Conservation (phyloP, 2,888 invertebrate species). For the Stegophylla sp. region DNA sequence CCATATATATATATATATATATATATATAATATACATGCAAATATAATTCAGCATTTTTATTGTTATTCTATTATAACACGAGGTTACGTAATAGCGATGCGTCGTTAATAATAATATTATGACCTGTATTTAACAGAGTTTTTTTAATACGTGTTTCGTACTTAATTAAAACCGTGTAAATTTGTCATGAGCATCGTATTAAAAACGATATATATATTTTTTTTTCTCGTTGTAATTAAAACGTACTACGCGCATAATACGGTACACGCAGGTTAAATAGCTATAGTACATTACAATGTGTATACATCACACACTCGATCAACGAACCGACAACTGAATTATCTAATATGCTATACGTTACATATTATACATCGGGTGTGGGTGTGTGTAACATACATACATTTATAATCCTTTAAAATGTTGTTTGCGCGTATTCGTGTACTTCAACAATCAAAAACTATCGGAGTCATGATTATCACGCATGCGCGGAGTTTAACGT, state of each 20-base stretch:
- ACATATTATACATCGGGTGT: too few species aligned
- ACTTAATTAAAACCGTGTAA: conserved; percentile 36
- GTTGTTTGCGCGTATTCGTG: not conserved
- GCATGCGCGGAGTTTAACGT: too few species aligned
- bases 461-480: not conserved
- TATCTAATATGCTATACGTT: too few species aligned
- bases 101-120: not conserved
- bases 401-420: not conserved
- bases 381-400: not conserved
- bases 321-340: not conserved
- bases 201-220: conserved; percentile 13
- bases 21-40: not conserved
- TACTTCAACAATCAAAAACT: too few species aligned
- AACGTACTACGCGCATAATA: not conserved
- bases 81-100: not conserved
- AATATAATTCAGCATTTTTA: too few species aligned
- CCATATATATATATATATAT: too few species aligned
- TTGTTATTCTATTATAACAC: not conserved
- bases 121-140: not conserved
- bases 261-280: too few species aligned
- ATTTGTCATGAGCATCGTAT: conserved; percentile 29
- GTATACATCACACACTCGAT: not conserved
- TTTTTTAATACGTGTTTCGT: conserved; percentile 11
- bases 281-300: too few species aligned
- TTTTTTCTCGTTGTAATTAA: conserved; percentile 19